Evolutionary conservation across 1,140 invertebrate genomes (phyloP).

Genomic region (Pollicipes pollicipes): DNA sequence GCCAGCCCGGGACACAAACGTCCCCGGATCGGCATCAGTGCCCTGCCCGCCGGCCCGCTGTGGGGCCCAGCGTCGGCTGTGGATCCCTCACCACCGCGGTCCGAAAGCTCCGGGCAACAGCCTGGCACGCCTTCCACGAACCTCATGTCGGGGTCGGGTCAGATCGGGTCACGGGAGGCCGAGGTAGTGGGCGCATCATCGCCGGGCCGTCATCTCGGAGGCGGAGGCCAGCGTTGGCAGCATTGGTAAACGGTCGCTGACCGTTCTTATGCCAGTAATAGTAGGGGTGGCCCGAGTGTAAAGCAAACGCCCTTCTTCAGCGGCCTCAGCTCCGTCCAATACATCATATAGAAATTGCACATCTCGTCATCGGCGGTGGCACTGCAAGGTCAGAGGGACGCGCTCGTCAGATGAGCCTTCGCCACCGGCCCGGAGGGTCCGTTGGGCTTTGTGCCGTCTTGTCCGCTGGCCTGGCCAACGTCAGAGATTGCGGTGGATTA

Average conservation of each 20-base stretch:
- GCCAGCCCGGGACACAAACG: too few species aligned
- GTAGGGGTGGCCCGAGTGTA: conserved; percentile 39
- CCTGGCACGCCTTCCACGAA: too few species aligned
- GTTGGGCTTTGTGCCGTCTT: too few species aligned
- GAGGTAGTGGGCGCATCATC: neutral
- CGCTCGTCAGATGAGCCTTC: conserved; percentile 4
- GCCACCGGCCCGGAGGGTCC: too few species aligned
- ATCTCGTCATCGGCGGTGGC: conserved; percentile 61
- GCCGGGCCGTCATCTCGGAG: neutral
- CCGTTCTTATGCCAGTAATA: conserved; percentile 49
- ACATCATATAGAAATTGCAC: conserved; percentile 99
- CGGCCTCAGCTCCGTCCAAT: conserved; percentile 62
- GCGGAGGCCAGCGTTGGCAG: neutral
- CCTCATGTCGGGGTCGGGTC: neutral
- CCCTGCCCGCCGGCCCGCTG: too few species aligned
- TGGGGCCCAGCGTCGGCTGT: too few species aligned
- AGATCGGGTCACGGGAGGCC: neutral
- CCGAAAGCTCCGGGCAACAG: too few species aligned
- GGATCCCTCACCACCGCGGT: too few species aligned
- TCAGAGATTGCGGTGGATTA: too few species aligned
- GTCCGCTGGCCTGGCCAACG: too few species aligned
- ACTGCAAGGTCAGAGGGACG: conserved; percentile 10
- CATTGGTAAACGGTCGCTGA: conserved; percentile 6
- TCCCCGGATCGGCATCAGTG: too few species aligned
- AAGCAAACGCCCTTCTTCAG: conserved; percentile 22